Conservation (phyloP, 2,888 invertebrate genomes). For the Netelia fuscicornis region DNA sequence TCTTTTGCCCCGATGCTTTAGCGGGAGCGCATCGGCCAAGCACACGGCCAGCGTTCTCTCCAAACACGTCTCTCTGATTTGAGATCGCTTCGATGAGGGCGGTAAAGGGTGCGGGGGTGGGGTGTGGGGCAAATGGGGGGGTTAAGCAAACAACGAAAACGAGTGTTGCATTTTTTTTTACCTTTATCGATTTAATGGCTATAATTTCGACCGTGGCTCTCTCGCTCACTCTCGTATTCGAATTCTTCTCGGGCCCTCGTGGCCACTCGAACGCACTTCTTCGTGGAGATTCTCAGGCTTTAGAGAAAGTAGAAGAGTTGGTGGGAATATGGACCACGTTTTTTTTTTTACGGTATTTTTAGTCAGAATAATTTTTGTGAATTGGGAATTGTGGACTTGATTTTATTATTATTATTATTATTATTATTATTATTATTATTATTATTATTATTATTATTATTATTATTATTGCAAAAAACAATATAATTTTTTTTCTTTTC, state of each 20-base stretch:
- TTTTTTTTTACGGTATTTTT: too few species aligned
- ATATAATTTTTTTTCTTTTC: too few species aligned
- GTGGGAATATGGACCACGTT: too few species aligned
- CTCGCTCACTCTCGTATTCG: slow-evolving; percentile 51
- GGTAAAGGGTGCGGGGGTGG: too few species aligned
- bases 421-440: background rate
- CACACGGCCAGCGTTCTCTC: slow-evolving; percentile 23
- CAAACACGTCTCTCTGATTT: slow-evolving; percentile 30
- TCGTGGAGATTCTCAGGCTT: too few species aligned
- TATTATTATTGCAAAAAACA: too few species aligned
- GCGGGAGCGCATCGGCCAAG: background rate
- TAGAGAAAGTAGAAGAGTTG: too few species aligned
- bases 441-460: too few species aligned
- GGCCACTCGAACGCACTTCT: background rate
- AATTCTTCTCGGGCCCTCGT: slow-evolving; percentile 20
- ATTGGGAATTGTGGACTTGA: background rate
- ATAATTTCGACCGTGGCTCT: slow-evolving; percentile 75
- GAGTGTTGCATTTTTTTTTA: slow-evolving; percentile 71
- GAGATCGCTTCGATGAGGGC: slow-evolving; percentile 35
- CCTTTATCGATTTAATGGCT: slow-evolving; percentile 79
- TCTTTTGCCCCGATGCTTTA: too few species aligned
- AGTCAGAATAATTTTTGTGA: too few species aligned
- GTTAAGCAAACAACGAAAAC: slow-evolving; percentile 78
- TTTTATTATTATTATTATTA: background rate
- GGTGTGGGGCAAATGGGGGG: slow-evolving; percentile 26